These are phyloP conservation scores for Lanius ludovicianus DNA, from an alignment of 2,113 vertebrate species.

Conservation along the genomic window DNA sequence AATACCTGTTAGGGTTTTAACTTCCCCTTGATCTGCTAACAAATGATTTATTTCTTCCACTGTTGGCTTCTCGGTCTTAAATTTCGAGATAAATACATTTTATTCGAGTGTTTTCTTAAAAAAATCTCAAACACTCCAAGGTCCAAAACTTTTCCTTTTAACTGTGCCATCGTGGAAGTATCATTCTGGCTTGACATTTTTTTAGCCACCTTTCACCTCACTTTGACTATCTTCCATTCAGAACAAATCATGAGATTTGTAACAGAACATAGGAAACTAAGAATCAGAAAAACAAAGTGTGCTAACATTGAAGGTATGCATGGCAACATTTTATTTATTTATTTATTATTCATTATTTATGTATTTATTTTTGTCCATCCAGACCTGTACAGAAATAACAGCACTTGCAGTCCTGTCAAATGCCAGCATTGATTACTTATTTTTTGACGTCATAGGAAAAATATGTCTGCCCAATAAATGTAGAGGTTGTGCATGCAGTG, in stretches of 20 bases:
- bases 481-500: not conserved
- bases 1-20: not conserved
- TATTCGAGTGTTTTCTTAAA: not conserved
- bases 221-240: not conserved
- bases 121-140: not conserved
- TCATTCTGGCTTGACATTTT: not conserved
- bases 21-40: not conserved
- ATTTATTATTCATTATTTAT: not conserved
- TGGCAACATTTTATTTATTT: not conserved
- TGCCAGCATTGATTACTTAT: not conserved
- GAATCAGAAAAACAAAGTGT: not conserved
- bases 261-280: not conserved
- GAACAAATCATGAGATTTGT: not conserved
- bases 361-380: not conserved
- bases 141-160: not conserved
- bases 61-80: not conserved
- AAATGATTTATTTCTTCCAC: not conserved
- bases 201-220: not conserved
- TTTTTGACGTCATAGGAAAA: not conserved
- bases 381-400: not conserved
- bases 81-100: not conserved
- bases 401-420: not conserved
- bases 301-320: not conserved
- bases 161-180: not conserved
- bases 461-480: not conserved